Evolutionary conservation across 92 coral and sea anemone genomes (phyloP).

Genomic region (Porites divaricata): DNA sequence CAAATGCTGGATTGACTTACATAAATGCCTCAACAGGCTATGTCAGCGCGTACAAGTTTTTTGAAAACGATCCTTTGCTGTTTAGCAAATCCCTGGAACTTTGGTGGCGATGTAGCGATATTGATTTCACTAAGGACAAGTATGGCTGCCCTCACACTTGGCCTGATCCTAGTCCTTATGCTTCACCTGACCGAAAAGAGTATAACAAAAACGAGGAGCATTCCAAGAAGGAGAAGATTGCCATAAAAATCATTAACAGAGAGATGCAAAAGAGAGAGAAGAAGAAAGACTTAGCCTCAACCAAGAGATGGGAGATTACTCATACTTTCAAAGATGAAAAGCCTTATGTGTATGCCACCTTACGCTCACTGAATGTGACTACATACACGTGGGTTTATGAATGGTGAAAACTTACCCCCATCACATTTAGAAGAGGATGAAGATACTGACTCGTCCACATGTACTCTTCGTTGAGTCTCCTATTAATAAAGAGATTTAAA

Average conservation of each 20-base stretch:
- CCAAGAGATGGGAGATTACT: background rate
- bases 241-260: background rate
- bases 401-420: slow-evolving; percentile 9
- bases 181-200: background rate
- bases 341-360: background rate
- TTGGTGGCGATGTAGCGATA: slow-evolving; percentile 49
- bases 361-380: background rate
- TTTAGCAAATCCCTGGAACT: slow-evolving; percentile 50
- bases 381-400: slow-evolving; percentile 27
- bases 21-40: background rate
- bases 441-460: no score
- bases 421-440: no score
- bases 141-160: slow-evolving; percentile 31
- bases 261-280: background rate
- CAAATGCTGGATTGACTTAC: slow-evolving; percentile 46
- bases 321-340: no score
- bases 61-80: slow-evolving; percentile 55
- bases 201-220: background rate
- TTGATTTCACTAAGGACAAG: background rate
- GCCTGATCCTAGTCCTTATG: slow-evolving; percentile 10
- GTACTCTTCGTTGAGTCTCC: no score
- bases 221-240: background rate
- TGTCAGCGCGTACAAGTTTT: slow-evolving; percentile 57
- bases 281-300: no score
- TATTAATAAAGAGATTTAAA: no score